phyloP scores from a whole-genome alignment of 2,888 invertebrate species.

The Philhelius pedissequus region DNA sequence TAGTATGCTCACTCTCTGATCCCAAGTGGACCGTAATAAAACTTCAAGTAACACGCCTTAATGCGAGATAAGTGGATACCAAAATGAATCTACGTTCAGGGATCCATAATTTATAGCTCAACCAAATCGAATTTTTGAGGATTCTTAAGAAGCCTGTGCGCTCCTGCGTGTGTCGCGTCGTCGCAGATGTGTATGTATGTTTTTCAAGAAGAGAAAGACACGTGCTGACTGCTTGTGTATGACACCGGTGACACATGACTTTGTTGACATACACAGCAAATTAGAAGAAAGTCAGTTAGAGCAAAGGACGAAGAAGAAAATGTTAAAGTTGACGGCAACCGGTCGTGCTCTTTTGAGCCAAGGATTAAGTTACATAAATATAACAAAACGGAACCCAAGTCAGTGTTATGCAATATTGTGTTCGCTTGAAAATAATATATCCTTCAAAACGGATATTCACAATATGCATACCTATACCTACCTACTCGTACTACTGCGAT shows the following conservation, averaged over 20 bases:
- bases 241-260: conserved; percentile 65
- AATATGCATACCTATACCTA: background rate
- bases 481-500: background rate
- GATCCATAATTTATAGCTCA: conserved; percentile 67
- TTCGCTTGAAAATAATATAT: conserved; percentile 44
- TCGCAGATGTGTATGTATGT: background rate
- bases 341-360: conserved; percentile 52
- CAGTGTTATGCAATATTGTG: conserved; percentile 30
- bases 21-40: conserved; percentile 75
- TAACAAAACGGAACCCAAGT: conserved; percentile 47
- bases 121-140: conserved; percentile 55
- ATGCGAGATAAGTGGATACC: conserved; percentile 25
- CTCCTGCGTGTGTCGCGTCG: conserved; percentile 11
- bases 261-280: conserved; percentile 65
- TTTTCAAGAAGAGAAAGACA: conserved; percentile 23
- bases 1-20: conserved; percentile 56
- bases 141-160: conserved; percentile 23
- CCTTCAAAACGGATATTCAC: conserved; percentile 58
- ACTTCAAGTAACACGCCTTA: conserved; percentile 66
- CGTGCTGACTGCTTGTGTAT: conserved; percentile 46
- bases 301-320: conserved; percentile 31
- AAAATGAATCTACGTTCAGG: conserved; percentile 40
- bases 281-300: conserved; percentile 37
- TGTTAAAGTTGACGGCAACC: background rate
- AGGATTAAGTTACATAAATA: conserved; percentile 65